These are phyloP conservation scores for Andricus curvator DNA, from an alignment of 2,888 invertebrate species.

Conservation along the genomic window DNA sequence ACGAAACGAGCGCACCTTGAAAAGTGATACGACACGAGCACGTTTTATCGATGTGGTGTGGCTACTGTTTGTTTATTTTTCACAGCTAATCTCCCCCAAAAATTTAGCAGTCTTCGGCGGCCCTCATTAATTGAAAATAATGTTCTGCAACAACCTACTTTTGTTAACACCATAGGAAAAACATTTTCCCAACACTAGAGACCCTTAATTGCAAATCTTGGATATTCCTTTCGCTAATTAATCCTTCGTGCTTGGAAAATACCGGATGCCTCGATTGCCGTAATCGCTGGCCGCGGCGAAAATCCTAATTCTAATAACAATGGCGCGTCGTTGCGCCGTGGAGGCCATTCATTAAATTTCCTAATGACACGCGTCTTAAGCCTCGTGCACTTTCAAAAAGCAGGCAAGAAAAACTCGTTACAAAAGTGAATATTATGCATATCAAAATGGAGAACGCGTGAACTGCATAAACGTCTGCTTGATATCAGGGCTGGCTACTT, in stretches of 20 bases:
- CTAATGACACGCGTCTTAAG: conserved; percentile 66
- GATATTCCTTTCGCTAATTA: conserved; percentile 50
- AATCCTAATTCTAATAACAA: conserved; percentile 73
- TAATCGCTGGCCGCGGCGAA: conserved; percentile 70
- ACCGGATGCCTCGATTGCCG: conserved; percentile 72
- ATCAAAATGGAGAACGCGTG: conserved; percentile 21
- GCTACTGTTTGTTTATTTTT: conserved; percentile 72
- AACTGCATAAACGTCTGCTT: conserved; percentile 27
- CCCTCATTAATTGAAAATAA: not conserved
- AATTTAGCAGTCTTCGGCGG: conserved; percentile 1
- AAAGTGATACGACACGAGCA: conserved; percentile 67
- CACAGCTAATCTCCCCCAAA: conserved; percentile 61
- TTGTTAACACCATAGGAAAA: conserved; percentile 44
- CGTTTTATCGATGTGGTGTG: conserved; percentile 77
- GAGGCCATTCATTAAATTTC: conserved; percentile 75
- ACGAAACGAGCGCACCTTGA: conserved; percentile 72
- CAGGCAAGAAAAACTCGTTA: conserved; percentile 19
- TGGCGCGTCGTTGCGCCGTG: conserved; percentile 68
- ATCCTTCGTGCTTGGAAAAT: conserved; percentile 67
- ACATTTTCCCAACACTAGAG: conserved; percentile 19
- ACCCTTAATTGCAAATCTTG: conserved; percentile 21
- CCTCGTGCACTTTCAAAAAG: conserved; percentile 12
- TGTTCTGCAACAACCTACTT: not conserved
- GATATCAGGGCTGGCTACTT: conserved; percentile 24
- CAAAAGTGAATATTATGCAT: not conserved